phyloP scores from a whole-genome alignment of 2,888 invertebrate genomes.

The Idaea straminata region DNA sequence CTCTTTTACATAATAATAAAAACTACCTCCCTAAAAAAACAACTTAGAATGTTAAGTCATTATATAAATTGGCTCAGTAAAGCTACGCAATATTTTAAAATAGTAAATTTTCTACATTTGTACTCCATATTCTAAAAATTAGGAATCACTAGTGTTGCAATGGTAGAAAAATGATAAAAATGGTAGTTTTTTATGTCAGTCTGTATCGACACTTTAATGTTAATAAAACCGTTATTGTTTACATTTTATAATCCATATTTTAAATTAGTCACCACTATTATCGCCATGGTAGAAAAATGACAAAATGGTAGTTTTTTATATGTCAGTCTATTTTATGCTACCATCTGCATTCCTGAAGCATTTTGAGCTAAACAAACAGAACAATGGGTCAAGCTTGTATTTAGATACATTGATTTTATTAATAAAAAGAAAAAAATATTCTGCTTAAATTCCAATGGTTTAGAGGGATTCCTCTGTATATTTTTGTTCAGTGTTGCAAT shows the following conservation, averaged over 20 bases:
- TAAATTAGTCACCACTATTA: not conserved
- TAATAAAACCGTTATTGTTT: not conserved
- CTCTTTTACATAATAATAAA: slow-evolving; percentile 6
- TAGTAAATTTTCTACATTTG: slow-evolving; percentile 3
- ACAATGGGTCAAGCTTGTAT: slow-evolving; percentile 32
- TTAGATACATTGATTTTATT: slow-evolving; percentile 31
- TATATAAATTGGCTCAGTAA: slow-evolving; percentile 1
- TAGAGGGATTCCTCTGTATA: slow-evolving; percentile 16
- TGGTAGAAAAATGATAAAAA: not conserved
- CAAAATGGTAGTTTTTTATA: slow-evolving; percentile 14
- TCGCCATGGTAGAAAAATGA: not conserved
- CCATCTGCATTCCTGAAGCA: slow-evolving; percentile 56
- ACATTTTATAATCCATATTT: not conserved
- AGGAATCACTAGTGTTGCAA: not conserved
- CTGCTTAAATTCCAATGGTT: slow-evolving; percentile 20
- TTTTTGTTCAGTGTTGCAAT: slow-evolving; percentile 16
- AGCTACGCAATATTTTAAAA: slow-evolving; percentile 2
- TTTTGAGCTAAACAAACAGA: slow-evolving; percentile 47
- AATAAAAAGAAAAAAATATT: not conserved
- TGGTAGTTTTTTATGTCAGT: not conserved
- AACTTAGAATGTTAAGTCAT: slow-evolving; percentile 2
- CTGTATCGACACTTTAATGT: not conserved
- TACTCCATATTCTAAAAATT: slow-evolving; percentile 6
- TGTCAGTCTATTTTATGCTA: slow-evolving; percentile 38
- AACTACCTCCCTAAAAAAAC: slow-evolving; percentile 16